Evolutionary conservation across 2,113 vertebrate genomes (phyloP), one percentile per base, ranked within the genome.

Genomic region (Scomber japonicus): DNA sequence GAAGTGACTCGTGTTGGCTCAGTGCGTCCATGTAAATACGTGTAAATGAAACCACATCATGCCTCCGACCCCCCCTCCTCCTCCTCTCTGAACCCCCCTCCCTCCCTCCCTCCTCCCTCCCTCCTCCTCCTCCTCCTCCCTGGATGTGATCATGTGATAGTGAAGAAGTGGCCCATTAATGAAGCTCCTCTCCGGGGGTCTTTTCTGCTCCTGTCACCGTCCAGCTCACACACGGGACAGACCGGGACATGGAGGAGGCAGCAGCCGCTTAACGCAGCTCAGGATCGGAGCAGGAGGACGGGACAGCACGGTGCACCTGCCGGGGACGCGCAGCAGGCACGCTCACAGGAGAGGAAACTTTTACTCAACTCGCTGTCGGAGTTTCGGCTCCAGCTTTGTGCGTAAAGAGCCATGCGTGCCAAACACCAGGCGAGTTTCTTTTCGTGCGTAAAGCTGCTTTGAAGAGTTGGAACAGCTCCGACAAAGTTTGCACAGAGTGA

Each of bases 141-240:
- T 90, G 93, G 92, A 95, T 94, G 94, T 94, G 96, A 95, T 97
- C 97, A 97, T 94, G 96, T 97, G 97, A 97, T 95, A 95, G 93
- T 90, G 89, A 93, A 95, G 95, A 96, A 96, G 95, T 95, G 96
- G 93, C 95, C 96, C 97, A 96, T 97, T 97, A 98, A 97, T 96
- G 96, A 96, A 95, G 96, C 96, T 92, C 96, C 97, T 95, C 96
- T 95, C 94, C 96, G 94, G 96, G 96, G 96, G 96, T 95, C 96
- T 97, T 96, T 96, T 96, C 97, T 96, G 96, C 96, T 95, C 92
- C 96, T 96, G 97, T 96, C 97, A 96, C 95, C 95, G 96, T 95
- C 95, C 96, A 96, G 95, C 94, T 94, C 96, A 95, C 96, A 96
- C 95, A 96, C 96, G 96, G 95, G 95, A 94, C 92, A 90, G 94